phyloP scores from a whole-genome alignment of 2,113 vertebrate genomes.

The Mystacornis crossleyi region DNA sequence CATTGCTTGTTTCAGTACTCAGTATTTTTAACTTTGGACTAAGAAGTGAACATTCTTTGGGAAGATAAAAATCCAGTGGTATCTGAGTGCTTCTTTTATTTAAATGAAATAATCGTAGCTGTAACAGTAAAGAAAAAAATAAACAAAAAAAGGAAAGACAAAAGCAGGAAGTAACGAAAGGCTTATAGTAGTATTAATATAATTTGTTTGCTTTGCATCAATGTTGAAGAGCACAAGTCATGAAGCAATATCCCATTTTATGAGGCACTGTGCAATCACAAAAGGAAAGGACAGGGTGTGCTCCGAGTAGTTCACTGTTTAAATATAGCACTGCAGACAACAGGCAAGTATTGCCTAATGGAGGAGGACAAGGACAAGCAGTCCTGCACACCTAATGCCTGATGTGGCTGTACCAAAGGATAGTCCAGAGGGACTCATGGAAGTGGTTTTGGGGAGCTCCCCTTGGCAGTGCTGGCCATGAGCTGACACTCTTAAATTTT shows the following conservation, averaged over 20 bases:
- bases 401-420: not conserved
- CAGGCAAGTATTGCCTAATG: not conserved
- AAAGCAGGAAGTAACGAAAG: slow-evolving; percentile 5
- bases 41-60: not conserved
- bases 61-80: not conserved
- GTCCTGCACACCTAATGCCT: not conserved
- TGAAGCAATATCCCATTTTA: slow-evolving; percentile 17
- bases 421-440: not conserved
- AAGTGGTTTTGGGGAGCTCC: not conserved
- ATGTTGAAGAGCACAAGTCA: not conserved
- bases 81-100: not conserved
- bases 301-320: not conserved
- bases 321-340: not conserved
- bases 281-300: slow-evolving; percentile 28
- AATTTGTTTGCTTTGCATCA: not conserved
- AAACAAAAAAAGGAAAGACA: not conserved
- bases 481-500: not conserved
- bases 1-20: not conserved
- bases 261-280: not conserved
- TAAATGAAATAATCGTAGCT: not conserved
- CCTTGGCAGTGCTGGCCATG: not conserved
- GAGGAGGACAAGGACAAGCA: not conserved
- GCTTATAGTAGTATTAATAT: not conserved
- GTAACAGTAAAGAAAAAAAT: not conserved
- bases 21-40: not conserved